Conservation (phyloP, 2,888 invertebrate species). For the Pristionchus japonicus region DNA sequence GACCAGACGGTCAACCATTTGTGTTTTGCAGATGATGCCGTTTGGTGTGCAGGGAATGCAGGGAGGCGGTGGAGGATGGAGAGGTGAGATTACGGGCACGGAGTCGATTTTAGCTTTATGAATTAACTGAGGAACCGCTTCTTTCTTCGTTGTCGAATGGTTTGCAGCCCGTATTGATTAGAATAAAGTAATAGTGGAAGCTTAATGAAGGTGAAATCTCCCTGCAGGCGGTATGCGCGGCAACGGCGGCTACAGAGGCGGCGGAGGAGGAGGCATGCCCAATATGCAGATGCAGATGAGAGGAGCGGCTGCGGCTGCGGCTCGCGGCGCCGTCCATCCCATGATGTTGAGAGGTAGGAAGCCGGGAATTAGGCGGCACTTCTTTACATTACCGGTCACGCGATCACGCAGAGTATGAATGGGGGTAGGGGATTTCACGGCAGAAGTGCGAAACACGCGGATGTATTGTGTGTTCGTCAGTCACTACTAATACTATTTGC, state of each 20-base stretch:
- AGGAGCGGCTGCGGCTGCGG: constrained; percentile 13
- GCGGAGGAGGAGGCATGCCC: background rate
- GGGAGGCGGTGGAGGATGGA: background rate
- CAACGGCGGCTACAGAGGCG: background rate
- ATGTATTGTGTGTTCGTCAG: background rate
- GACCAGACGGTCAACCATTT: background rate
- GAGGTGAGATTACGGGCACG: background rate
- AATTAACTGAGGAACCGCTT: too few relatives aligned
- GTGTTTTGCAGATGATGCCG: constrained; percentile 22
- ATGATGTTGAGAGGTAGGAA: constrained; percentile 41
- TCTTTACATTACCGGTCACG: too few relatives aligned
- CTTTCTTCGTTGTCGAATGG: too few relatives aligned
- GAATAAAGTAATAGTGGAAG: background rate
- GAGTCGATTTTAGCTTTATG: background rate
- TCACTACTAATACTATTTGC: too few relatives aligned
- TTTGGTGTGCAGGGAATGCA: constrained; percentile 7
- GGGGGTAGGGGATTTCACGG: too few relatives aligned
- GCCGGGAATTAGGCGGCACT: too few relatives aligned
- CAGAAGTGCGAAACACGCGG: too few relatives aligned
- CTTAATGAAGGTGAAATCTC: background rate
- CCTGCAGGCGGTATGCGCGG: constrained; percentile 10
- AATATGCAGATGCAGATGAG: constrained; percentile 40
- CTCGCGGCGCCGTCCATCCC: constrained; percentile 11
- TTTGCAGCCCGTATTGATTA: background rate
- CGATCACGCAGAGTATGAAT: too few relatives aligned